Evolutionary conservation across 2,113 vertebrate genomes (phyloP), one percentile per base, ranked within the genome.

Genomic region (Prunella fulvescens): DNA sequence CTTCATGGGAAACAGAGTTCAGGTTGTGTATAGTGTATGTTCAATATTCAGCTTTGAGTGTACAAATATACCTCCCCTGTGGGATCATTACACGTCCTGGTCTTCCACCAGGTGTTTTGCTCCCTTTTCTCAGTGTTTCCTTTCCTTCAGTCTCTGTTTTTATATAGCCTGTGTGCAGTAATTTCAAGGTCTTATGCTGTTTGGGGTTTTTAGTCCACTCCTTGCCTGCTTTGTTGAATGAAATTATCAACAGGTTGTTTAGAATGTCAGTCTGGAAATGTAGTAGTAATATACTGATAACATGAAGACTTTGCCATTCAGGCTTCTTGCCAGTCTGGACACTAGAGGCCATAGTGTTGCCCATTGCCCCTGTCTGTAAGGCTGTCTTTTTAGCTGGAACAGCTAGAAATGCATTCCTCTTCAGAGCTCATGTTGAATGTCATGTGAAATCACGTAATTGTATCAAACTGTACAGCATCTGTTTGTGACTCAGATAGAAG

Each of bases 381-480:
- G 16, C 73, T 85, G 48, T 42, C 28, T 37, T 79, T 80, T 90
- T 40, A 77, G 62, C 26, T 33, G 29, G 37, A 50, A 4, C 1
- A 70, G 47, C 39, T 56, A 80, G 81, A 81, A 90, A 48, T 62
- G 31, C 40, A 3, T 62, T 96, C 26, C 44, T 92, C 40, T 83
- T 80, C 53, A 73, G 79, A 92, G 71, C 82, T 90, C 56, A 7
- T 88, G 83, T 80, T 88, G 93, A 95, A 88, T 96, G 92, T 94
- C 95, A 93, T 86, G 72, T 86, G 90, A 81, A 95, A 92, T 95
- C 90, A 50, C 8, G 1, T 91, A 95, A 95, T 85, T 87, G 24
- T 80, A 66, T 87, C 93, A 50, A 96, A 90, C 81, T 77, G 87
- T 80, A 86, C 90, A 83, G 90, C 94, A 93, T 95, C 94, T 96